phyloP scores from a whole-genome alignment of 2,113 vertebrate genomes.

The Apistogramma diplotaenia region DNA sequence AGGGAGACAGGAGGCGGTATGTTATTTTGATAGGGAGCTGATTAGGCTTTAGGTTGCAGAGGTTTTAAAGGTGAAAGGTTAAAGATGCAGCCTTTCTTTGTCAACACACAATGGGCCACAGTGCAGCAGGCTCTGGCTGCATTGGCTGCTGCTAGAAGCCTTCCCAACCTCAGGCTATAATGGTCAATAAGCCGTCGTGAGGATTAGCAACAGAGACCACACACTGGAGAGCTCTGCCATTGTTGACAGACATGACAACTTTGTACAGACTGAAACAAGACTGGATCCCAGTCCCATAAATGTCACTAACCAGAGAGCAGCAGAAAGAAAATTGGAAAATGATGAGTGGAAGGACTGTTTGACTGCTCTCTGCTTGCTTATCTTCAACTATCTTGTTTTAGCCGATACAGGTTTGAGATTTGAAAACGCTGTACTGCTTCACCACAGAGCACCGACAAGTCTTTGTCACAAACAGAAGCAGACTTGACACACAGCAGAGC shows the following conservation, averaged over 20 bases:
- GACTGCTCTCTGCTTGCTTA: background rate
- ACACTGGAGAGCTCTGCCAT: slow-evolving; percentile 48
- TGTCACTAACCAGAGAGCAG: background rate
- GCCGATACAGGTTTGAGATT: background rate
- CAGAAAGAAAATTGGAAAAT: background rate
- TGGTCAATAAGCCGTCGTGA: slow-evolving; percentile 63
- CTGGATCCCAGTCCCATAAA: slow-evolving; percentile 9
- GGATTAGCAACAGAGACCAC: slow-evolving; percentile 69
- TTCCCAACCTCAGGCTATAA: slow-evolving; percentile 55
- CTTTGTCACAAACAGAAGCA: background rate
- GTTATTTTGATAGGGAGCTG: slow-evolving; percentile 64
- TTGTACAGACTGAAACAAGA: background rate
- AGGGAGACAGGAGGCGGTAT: slow-evolving; percentile 17
- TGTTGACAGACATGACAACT: slow-evolving; percentile 15
- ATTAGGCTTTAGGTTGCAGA: slow-evolving; percentile 60
- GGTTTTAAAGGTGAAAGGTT: slow-evolving; percentile 71
- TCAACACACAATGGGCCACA: slow-evolving; percentile 62
- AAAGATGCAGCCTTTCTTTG: slow-evolving; percentile 72
- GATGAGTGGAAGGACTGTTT: background rate
- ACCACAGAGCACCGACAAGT: background rate
- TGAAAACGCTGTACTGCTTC: background rate
- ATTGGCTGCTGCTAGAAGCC: slow-evolving; percentile 46
- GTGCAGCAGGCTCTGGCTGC: slow-evolving; percentile 44
- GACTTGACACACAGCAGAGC: background rate
- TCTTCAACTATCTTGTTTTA: background rate